phyloP scores from a whole-genome alignment of 2,888 invertebrate species.

The Lysandra coridon region DNA sequence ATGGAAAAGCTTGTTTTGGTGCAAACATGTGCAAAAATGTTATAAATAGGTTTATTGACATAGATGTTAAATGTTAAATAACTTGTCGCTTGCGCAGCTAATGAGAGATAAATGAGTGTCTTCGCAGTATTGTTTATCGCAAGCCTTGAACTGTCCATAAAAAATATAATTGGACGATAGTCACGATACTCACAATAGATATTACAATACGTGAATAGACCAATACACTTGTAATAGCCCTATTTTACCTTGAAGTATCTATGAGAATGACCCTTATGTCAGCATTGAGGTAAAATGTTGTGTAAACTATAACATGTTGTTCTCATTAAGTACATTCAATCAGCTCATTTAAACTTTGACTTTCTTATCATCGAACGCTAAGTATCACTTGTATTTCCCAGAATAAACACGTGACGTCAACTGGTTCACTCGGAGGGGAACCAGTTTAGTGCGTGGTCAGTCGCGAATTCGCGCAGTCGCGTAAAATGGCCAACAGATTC shows the following conservation, averaged over 20 bases:
- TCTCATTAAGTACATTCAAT: not conserved
- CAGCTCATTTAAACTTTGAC: not conserved
- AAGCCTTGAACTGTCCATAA: constrained; percentile 21
- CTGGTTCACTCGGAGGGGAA: constrained; percentile 37
- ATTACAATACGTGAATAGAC: not conserved
- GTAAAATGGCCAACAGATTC: constrained; percentile 60
- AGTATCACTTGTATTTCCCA: constrained; percentile 18
- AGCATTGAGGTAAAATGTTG: not conserved
- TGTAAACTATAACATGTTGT: not conserved
- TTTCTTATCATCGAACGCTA: not conserved
- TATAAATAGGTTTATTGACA: not conserved
- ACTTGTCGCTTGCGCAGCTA: constrained; percentile 35
- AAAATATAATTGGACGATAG: not conserved
- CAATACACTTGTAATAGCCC: not conserved
- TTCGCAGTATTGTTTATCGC: constrained; percentile 2
- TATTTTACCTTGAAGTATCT: not conserved
- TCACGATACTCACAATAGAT: constrained; percentile 1
- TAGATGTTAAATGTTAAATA: not conserved
- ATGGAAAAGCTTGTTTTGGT: not conserved
- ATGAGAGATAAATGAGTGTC: not conserved
- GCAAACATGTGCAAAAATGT: not conserved
- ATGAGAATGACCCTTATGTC: not conserved
- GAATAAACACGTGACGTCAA: constrained; percentile 37
- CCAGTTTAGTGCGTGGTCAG: constrained; percentile 41
- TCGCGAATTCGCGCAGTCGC: constrained; percentile 45